Evolutionary conservation across 2,797 vertebrate genomes (phyloP).

Genomic region (Gobio occitaniae): DNA sequence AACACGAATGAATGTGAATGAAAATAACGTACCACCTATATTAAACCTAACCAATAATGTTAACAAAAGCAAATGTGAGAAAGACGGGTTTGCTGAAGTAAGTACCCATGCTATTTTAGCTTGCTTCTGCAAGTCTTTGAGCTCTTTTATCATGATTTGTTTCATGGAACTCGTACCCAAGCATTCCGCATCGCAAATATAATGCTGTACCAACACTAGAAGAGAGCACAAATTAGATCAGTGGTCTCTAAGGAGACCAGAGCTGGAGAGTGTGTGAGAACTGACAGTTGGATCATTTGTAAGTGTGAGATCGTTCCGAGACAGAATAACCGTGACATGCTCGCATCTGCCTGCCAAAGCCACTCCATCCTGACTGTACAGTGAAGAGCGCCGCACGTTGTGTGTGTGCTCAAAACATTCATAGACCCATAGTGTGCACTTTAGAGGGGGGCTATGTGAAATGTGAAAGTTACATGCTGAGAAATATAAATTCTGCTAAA

Average conservation of each 20-base stretch:
- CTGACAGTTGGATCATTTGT: constrained; percentile 55
- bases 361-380: constrained; percentile 34
- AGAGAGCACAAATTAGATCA: constrained; percentile 45
- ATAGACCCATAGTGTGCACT: constrained; percentile 7
- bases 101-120: background rate
- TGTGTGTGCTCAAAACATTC: constrained; percentile 6
- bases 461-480: background rate
- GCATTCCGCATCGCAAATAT: background rate
- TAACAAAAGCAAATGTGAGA: background rate
- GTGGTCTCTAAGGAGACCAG: constrained; percentile 52
- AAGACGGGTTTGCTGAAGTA: background rate
- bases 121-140: background rate
- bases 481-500: background rate
- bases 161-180: background rate
- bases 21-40: background rate
- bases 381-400: background rate
- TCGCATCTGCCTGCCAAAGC: constrained; percentile 22
- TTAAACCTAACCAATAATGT: background rate
- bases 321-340: constrained; percentile 41
- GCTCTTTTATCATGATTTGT: background rate
- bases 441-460: background rate
- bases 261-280: constrained; percentile 45
- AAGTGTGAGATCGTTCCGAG: constrained; percentile 57
- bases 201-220: background rate
- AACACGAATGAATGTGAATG: background rate